phyloP scores from a whole-genome alignment of 2,113 vertebrate species.

The Bucco capensis region DNA sequence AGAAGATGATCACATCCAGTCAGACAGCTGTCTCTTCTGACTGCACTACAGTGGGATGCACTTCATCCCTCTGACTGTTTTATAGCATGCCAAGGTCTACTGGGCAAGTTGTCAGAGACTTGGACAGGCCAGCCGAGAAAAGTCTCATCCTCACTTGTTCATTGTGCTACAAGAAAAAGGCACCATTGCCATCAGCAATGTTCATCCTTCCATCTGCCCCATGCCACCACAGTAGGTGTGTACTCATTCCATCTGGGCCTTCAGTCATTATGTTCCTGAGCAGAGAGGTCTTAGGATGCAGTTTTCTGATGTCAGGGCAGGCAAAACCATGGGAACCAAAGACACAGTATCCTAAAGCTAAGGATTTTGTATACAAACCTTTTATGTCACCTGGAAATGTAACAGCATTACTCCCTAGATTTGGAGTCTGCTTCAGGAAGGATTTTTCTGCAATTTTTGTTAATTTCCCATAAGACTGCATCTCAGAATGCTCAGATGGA shows the following conservation, averaged over 20 bases:
- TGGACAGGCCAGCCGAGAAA: neutral
- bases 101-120: neutral
- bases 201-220: neutral
- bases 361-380: neutral
- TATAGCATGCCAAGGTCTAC: neutral
- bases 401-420: neutral
- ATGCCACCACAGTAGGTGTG: accelerated
- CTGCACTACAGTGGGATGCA: neutral
- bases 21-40: neutral
- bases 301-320: neutral
- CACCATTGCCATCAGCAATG: neutral
- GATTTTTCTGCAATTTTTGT: neutral
- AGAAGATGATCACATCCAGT: neutral
- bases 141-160: neutral
- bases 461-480: neutral
- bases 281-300: neutral
- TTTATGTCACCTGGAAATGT: neutral
- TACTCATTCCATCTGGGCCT: neutral
- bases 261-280: neutral
- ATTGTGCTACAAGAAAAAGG: neutral
- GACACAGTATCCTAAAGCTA: neutral
- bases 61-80: neutral
- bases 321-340: neutral
- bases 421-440: neutral
- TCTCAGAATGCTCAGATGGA: neutral